Conservation (phyloP, 30 jellyfish, hydroid and myxozoan species). For the Cassiopea andromeda region DNA sequence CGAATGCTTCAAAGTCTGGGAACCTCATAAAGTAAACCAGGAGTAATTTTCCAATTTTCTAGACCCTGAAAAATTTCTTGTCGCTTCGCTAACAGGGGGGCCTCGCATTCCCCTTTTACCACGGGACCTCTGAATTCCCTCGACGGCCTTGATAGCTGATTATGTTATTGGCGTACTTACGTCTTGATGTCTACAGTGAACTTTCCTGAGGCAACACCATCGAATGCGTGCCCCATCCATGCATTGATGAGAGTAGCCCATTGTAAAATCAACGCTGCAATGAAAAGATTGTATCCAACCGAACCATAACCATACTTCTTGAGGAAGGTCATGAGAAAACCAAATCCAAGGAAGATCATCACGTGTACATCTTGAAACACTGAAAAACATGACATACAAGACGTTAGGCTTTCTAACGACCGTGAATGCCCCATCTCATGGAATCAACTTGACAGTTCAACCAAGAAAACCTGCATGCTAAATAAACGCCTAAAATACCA, state of each 20-base stretch:
- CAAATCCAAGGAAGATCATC: constrained; percentile 96
- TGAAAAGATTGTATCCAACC: constrained; percentile 82
- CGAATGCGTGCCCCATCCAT: constrained; percentile 89
- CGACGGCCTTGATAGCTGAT: not conserved
- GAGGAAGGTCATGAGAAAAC: constrained; percentile 90
- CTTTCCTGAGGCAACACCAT: constrained; percentile 39
- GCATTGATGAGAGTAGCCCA: constrained; percentile 96
- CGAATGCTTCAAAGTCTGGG: too few relatives aligned
- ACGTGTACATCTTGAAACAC: constrained; percentile 97
- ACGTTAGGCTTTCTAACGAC: too few relatives aligned
- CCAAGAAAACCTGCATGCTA: too few relatives aligned
- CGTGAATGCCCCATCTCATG: too few relatives aligned
- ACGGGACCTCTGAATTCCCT: too few relatives aligned
- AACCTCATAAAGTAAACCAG: too few relatives aligned
- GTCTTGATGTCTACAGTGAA: constrained; percentile 63
- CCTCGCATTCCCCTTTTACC: too few relatives aligned
- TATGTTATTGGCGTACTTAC: constrained; percentile 24
- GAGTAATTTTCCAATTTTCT: too few relatives aligned
- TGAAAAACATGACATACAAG: constrained; percentile 3
- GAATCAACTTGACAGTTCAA: too few relatives aligned
- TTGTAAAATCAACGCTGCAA: constrained; percentile 85
- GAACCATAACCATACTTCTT: constrained; percentile 90
- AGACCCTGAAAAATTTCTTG: too few relatives aligned
- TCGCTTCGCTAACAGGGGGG: too few relatives aligned
- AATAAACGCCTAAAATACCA: too few relatives aligned